Conservation (phyloP, 1,140 invertebrate species). For the Drosophila pseudoobscura region DNA sequence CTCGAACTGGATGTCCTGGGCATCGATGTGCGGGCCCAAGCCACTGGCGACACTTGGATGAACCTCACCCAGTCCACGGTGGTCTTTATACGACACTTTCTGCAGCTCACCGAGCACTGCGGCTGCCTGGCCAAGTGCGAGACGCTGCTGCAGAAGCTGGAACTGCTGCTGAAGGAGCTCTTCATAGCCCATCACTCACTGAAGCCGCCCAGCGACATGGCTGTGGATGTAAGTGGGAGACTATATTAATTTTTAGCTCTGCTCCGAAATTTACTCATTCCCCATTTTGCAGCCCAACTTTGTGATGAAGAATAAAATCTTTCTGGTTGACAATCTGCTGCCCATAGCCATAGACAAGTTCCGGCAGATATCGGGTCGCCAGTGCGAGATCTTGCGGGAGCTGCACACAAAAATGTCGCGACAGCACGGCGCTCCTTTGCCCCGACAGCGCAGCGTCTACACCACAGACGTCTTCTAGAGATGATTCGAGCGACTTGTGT, state of each 20-base stretch:
- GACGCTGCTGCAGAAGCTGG: conserved; percentile 64
- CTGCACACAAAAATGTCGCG: conserved; percentile 66
- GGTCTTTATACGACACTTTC: conserved; percentile 75
- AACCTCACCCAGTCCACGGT: conserved; percentile 81
- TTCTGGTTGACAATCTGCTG: conserved; percentile 75
- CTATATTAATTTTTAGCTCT: neutral
- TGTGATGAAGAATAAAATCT: conserved; percentile 80
- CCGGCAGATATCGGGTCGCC: conserved; percentile 63
- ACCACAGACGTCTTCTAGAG: conserved; percentile 76
- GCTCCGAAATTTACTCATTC: neutral
- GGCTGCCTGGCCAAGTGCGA: conserved; percentile 75
- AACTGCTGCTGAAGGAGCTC: conserved; percentile 68
- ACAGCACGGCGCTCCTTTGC: conserved; percentile 71
- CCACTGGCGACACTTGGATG: conserved; percentile 82
- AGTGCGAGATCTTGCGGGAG: conserved; percentile 61
- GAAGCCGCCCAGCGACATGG: conserved; percentile 70
- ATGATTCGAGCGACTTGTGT: neutral
- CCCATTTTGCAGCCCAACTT: conserved; percentile 71
- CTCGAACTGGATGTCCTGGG: conserved; percentile 84
- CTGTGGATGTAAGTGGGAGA: conserved; percentile 72
- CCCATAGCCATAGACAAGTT: conserved; percentile 78
- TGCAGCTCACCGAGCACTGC: conserved; percentile 76
- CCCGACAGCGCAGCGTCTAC: conserved; percentile 80
- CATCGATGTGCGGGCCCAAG: conserved; percentile 78
- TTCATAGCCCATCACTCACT: conserved; percentile 73